These are phyloP conservation scores for Phoenicopterus ruber DNA, from an alignment of 2,113 vertebrate genomes.

Conservation along the genomic window DNA sequence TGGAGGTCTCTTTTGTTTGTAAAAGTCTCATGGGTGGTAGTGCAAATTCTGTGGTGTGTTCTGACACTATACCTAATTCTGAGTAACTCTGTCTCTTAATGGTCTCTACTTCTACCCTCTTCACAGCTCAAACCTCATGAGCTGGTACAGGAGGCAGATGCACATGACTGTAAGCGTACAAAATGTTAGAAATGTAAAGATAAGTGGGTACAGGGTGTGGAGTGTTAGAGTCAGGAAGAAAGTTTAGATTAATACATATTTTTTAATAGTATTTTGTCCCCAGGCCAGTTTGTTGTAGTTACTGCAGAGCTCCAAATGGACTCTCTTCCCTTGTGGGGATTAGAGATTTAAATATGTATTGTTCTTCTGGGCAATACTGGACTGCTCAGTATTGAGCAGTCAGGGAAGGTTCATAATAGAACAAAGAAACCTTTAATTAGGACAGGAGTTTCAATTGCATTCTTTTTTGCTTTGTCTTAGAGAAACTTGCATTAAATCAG, in stretches of 20 bases:
- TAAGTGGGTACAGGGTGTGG: neutral
- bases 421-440: constrained; percentile 55
- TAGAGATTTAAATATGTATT: constrained; percentile 46
- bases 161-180: neutral
- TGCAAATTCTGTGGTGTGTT: neutral
- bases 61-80: neutral
- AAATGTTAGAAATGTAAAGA: neutral
- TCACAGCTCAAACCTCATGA: neutral
- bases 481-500: constrained; percentile 31
- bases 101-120: neutral
- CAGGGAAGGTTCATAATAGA: constrained; percentile 49
- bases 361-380: constrained; percentile 20
- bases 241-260: neutral
- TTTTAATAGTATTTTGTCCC: neutral
- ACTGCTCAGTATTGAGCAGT: neutral
- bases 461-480: constrained; percentile 31
- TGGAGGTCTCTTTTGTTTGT: neutral
- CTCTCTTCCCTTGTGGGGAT: neutral
- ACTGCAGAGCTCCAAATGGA: neutral
- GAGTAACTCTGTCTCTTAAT: neutral
- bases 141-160: neutral
- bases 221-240: neutral
- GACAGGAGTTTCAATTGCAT: constrained; percentile 1
- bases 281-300: neutral
- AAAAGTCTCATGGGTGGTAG: neutral